Conservation (phyloP, 1,140 invertebrate genomes). For the Drosophila littoralis region DNA sequence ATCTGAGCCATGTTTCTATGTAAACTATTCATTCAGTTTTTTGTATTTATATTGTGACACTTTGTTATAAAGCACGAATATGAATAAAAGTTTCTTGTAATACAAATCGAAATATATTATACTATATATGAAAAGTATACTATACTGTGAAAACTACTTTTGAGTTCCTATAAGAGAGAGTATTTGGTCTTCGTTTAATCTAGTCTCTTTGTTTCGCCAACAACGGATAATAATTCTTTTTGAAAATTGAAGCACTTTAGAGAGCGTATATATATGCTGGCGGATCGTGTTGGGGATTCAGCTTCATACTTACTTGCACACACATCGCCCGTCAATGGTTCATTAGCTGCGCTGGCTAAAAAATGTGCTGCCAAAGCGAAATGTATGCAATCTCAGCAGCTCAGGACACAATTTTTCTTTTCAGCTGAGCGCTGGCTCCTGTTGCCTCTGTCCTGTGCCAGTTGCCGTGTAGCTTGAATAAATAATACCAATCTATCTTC, state of each 20-base stretch:
- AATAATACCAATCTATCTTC: conserved; percentile 75
- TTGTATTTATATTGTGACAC: too few relatives aligned
- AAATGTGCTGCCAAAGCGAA: conserved; percentile 76
- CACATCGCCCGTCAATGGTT: conserved; percentile 57
- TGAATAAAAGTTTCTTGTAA: too few relatives aligned
- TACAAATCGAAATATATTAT: too few relatives aligned
- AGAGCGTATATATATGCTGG: conserved; percentile 5
- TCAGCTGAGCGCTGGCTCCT: conserved; percentile 11
- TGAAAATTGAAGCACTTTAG: conserved; percentile 34
- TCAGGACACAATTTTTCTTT: conserved; percentile 56
- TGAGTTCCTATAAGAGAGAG: not conserved
- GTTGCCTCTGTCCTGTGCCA: conserved; percentile 17
- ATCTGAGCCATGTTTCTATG: too few relatives aligned
- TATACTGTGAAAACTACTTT: too few relatives aligned
- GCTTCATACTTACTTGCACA: conserved; percentile 34
- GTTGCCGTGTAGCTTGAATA: conserved; percentile 61
- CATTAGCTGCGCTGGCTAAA: conserved; percentile 70
- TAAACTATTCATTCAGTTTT: too few relatives aligned
- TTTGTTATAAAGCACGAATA: too few relatives aligned
- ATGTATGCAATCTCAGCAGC: conserved; percentile 78
- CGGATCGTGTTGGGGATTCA: conserved; percentile 16
- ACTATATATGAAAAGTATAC: too few relatives aligned
- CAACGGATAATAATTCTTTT: conserved; percentile 10
- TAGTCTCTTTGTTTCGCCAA: not conserved
- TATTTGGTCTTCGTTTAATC: not conserved